A percentile compares a stretch with the other conserved stretches of the same genome.
Conservation (phyloP, 2,797 vertebrate genomes). For the Darevskia mixta region DNA sequence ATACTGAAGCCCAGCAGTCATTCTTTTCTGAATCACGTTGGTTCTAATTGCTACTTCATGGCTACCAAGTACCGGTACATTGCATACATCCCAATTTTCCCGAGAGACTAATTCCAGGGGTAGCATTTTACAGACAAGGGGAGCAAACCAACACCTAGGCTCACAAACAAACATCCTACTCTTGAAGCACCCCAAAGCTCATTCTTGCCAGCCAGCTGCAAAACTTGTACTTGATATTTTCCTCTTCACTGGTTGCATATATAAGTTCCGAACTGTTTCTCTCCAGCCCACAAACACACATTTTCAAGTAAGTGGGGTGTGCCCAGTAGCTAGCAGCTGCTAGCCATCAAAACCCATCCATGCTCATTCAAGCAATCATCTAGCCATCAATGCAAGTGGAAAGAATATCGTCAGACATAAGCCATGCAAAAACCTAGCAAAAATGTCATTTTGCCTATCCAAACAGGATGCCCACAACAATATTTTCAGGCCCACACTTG, state of each 20-base stretch:
- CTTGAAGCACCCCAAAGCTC: neutral
- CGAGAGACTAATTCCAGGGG: no score
- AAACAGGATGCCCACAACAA: neutral
- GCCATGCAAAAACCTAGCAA: neutral
- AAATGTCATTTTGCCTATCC: neutral
- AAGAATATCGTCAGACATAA: neutral
- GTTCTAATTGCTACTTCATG: no score
- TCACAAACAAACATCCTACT: neutral
- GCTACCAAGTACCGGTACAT: no score
- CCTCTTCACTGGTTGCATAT: neutral
- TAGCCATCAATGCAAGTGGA: neutral
- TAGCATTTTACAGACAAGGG: no score
- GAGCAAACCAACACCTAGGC: no score
- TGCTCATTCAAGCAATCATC: neutral
- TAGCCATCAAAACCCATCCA: neutral
- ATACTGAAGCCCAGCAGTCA: no score
- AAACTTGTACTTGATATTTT: neutral
- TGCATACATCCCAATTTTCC: no score
- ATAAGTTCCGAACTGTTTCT: neutral
- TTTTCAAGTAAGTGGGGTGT: neutral
- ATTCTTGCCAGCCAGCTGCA: neutral
- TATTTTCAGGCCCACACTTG: neutral
- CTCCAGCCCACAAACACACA: neutral
- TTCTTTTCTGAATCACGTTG: no score
- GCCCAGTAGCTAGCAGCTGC: neutral